Conservation (phyloP, 2,888 invertebrate genomes). For the Clostera curtula region DNA sequence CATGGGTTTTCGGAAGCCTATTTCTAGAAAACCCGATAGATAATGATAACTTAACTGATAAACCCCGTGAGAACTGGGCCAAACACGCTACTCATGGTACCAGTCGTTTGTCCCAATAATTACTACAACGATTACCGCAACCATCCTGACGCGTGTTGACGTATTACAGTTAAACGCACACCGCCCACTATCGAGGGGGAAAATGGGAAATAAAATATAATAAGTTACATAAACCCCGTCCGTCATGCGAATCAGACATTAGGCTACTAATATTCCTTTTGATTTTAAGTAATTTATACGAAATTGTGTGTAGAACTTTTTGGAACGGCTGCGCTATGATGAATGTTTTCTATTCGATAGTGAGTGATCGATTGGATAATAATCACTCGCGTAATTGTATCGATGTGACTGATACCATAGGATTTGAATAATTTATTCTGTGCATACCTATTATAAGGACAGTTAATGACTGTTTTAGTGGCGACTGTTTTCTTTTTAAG, state of each 20-base stretch:
- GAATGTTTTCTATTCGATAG: conserved; percentile 59
- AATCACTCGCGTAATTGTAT: conserved; percentile 29
- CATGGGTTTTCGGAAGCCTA: too few species aligned
- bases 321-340: conserved; percentile 44
- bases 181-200: conserved; percentile 44
- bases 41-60: too few species aligned
- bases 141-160: conserved; percentile 52
- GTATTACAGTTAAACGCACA: conserved; percentile 53
- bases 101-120: conserved; percentile 61
- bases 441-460: conserved; percentile 9
- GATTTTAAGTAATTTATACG: conserved; percentile 72
- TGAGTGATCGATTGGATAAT: conserved; percentile 55
- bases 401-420: conserved; percentile 13
- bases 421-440: conserved; percentile 19
- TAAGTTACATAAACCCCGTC: conserved; percentile 50
- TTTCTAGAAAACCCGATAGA: too few species aligned
- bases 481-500: too few species aligned
- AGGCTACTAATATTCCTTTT: conserved; percentile 64
- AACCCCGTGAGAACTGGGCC: conserved; percentile 49
- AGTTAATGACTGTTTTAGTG: conserved; percentile 16
- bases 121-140: conserved; percentile 53
- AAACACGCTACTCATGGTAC: conserved; percentile 30
- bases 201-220: conserved; percentile 55
- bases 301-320: conserved; percentile 53
- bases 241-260: conserved; percentile 70